These are phyloP conservation scores for Campoplex nolae DNA, from an alignment of 2,888 invertebrate species.

Conservation along the genomic window DNA sequence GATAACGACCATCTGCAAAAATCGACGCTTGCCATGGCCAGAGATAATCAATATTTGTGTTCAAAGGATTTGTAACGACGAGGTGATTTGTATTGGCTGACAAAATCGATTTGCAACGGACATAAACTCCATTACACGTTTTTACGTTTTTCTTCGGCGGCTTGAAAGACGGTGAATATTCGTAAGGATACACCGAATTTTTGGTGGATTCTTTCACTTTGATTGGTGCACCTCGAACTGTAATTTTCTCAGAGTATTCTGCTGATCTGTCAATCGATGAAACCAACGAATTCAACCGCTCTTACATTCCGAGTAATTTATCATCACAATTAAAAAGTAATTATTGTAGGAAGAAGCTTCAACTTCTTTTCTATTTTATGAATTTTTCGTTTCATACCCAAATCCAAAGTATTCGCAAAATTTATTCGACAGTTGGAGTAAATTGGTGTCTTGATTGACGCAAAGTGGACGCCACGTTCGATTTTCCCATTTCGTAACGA, in stretches of 20 bases:
- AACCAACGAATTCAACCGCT: no score
- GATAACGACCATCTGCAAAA: slow-evolving; percentile 89
- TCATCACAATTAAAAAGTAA: not conserved
- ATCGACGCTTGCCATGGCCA: slow-evolving; percentile 92
- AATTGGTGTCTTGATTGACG: slow-evolving; percentile 82
- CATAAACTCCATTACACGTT: slow-evolving; percentile 75
- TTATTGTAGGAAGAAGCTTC: not conserved
- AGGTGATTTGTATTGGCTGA: slow-evolving; percentile 54
- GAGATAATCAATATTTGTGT: slow-evolving; percentile 78
- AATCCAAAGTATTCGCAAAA: slow-evolving; percentile 90
- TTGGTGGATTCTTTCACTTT: slow-evolving; percentile 47
- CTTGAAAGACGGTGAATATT: slow-evolving; percentile 64
- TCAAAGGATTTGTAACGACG: slow-evolving; percentile 65
- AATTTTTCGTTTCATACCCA: slow-evolving; percentile 83
- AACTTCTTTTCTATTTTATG: not conserved
- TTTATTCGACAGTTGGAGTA: slow-evolving; percentile 83
- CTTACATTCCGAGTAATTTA: not conserved
- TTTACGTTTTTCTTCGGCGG: slow-evolving; percentile 49
- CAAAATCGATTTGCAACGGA: slow-evolving; percentile 76
- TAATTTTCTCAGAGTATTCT: slow-evolving; percentile 73
- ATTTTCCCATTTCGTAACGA: slow-evolving; percentile 87
- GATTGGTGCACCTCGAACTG: slow-evolving; percentile 63
- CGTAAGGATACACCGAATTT: slow-evolving; percentile 49
- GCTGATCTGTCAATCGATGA: slow-evolving; percentile 75
- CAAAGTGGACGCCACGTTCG: slow-evolving; percentile 90